phyloP scores from a whole-genome alignment of 2,888 invertebrate genomes.

The Embidobia sp. region DNA sequence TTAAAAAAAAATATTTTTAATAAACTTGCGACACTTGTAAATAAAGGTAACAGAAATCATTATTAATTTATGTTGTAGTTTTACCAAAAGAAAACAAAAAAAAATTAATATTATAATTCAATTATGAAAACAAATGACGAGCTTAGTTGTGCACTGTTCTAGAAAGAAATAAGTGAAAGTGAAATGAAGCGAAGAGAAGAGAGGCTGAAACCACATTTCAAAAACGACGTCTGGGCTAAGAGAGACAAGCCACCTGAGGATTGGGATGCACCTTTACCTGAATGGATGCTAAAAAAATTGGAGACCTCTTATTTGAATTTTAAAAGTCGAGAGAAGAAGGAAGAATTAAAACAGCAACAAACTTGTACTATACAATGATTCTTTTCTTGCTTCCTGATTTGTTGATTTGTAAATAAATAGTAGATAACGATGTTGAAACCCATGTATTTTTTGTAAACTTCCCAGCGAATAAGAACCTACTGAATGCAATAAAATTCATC shows the following conservation, averaged over 20 bases:
- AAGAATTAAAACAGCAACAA: slow-evolving; percentile 25
- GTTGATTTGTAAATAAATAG: no score
- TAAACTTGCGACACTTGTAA: no score
- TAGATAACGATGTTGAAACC: neutral
- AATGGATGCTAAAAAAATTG: slow-evolving; percentile 87
- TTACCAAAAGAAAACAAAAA: no score
- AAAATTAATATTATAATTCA: no score
- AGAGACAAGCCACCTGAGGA: slow-evolving; percentile 88
- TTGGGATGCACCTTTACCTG: slow-evolving; percentile 92
- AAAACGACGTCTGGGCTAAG: slow-evolving; percentile 91
- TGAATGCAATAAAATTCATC: no score
- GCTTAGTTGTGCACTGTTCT: slow-evolving; percentile 63
- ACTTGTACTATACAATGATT: slow-evolving; percentile 68
- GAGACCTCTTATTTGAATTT: slow-evolving; percentile 86
- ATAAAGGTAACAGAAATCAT: no score
- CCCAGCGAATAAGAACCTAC: no score
- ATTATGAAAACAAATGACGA: no score
- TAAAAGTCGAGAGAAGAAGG: slow-evolving; percentile 85
- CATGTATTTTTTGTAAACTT: no score
- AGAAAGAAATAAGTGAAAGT: slow-evolving; percentile 87
- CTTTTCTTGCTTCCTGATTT: no score
- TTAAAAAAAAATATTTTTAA: no score
- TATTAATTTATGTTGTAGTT: no score
- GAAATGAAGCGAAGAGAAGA: slow-evolving; percentile 86
- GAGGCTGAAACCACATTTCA: slow-evolving; percentile 86